Conservation (phyloP, 1,140 invertebrate species). For the Teleogryllus occipitalis region DNA sequence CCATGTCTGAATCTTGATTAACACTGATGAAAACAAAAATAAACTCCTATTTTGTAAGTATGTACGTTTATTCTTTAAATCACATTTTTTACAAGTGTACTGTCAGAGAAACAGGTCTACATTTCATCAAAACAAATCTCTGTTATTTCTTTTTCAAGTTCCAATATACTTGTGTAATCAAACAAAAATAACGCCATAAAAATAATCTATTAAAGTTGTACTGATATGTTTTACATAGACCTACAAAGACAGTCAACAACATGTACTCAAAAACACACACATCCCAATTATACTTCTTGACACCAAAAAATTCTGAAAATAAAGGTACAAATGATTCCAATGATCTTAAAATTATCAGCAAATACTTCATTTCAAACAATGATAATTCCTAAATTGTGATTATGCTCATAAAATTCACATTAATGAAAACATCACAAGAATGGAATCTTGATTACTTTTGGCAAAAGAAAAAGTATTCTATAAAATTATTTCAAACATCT, state of each 20-base stretch:
- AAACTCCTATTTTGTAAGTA: neutral
- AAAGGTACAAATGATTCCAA: neutral
- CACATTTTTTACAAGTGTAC: conserved; percentile 1
- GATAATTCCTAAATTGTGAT: neutral
- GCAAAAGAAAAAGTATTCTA: no score
- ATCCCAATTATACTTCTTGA: conserved; percentile 1
- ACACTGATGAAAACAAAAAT: neutral
- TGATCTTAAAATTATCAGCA: neutral
- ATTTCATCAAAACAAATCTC: neutral
- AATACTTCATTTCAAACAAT: neutral
- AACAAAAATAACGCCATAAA: neutral
- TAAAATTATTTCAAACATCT: no score
- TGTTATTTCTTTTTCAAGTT: neutral
- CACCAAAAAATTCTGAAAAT: neutral
- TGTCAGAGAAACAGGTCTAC: neutral
- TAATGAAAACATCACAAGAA: neutral
- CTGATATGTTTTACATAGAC: conserved; percentile 5
- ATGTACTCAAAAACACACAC: neutral
- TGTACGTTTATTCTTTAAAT: neutral
- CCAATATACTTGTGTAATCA: neutral
- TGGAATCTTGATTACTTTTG: neutral
- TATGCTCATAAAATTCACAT: neutral
- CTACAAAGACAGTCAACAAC: conserved; percentile 4
- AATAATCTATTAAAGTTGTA: neutral
- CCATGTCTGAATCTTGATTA: neutral